Evolutionary conservation across 2,888 invertebrate species (phyloP).

Genomic region (Tenthredo scrophulariae): DNA sequence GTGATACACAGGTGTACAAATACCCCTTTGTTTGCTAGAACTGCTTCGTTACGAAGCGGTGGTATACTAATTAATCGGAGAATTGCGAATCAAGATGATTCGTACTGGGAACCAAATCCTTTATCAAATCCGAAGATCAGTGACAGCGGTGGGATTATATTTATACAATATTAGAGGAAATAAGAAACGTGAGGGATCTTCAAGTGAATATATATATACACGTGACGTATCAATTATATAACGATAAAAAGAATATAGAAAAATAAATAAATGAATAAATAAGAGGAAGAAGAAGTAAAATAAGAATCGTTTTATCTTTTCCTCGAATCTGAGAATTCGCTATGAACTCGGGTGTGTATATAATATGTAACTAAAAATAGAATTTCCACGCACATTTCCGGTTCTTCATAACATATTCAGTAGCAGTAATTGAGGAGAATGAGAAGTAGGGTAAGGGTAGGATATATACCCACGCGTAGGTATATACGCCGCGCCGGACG

Average conservation of each 20-base stretch:
- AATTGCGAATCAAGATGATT: constrained; percentile 63
- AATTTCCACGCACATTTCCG: constrained; percentile 3
- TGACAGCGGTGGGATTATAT: background rate
- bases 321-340: background rate
- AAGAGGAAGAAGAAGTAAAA: background rate
- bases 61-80: constrained; percentile 70
- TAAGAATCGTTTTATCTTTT: background rate
- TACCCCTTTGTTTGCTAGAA: constrained; percentile 58
- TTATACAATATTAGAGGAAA: background rate
- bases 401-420: background rate
- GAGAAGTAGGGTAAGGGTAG: background rate
- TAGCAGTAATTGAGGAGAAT: background rate
- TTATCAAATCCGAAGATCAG: background rate
- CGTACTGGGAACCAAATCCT: constrained; percentile 20
- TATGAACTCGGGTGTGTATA: background rate
- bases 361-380: background rate
- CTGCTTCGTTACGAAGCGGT: constrained; percentile 59
- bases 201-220: background rate
- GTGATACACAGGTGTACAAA: constrained; percentile 39
- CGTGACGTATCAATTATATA: background rate
- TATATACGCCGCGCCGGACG: background rate
- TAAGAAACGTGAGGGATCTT: too few relatives aligned
- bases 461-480: background rate
- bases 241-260: background rate
- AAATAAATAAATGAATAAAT: background rate